Base-by-base conservation (phyloP, 2,888 invertebrate species). In the Uropetala carovei region DNA sequence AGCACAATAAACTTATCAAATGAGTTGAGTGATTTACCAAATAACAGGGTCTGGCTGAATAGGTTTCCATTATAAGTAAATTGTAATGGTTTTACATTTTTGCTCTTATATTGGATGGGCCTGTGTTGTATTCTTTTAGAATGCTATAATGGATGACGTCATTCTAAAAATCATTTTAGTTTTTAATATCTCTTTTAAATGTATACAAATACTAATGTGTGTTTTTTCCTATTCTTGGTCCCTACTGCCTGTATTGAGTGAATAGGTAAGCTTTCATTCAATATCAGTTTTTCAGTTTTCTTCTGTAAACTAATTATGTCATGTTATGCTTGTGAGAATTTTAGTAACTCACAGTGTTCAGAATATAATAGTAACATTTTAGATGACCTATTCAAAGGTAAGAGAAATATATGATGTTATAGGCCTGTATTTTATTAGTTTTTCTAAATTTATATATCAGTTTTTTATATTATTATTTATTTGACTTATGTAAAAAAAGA, bases 211-310 rank as follows among this genome's bases (percentile, higher is more conserved):
- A 92, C 86, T 92, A 86, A 64, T 94, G 94, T 94, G 94, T 94
- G 93, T 94, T 94, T 92, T 92, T 92, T 92, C 85, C 92, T 30
- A 83, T 83, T 92, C 30, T 58, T 58, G 97, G 97, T 97, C 97
- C 95, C 97, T 97, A 96, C 97, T 97, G 96, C 97, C 97, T 94
- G 97, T 97, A 95, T 96, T 97, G 97, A 97, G 96, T 96, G 97
- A 97, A 96, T 97, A 97, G 95, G 95, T 95, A 95, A 95, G 95
- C 95, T 58, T 60, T 59, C 82, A 58, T 81, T 75, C 81, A 82
- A 30, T 92, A 92, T n/a, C 27, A 22, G 5, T 22, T 11, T 58
- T n/a, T n/a, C 57, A 30, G 43, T 43, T 60, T 64, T 43, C 16
- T 68, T 56, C 30, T 68, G 18, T 75, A 27, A n/a, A 30, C 68